Base-by-base conservation (phyloP, 2,888 invertebrate genomes). In the Andrena praecox region DNA sequence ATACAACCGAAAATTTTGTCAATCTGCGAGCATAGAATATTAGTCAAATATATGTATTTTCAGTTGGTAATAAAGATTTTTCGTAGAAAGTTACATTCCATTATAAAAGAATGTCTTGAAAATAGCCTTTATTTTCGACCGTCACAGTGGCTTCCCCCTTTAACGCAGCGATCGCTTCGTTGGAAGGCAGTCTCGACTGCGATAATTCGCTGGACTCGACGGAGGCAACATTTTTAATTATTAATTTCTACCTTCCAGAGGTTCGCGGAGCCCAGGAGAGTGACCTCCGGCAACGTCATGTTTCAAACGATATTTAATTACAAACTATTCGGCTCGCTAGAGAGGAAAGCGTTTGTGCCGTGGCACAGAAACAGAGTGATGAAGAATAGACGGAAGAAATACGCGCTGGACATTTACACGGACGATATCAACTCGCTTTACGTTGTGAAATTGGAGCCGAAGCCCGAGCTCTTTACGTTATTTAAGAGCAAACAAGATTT, bases 241-340 rank as follows among this genome's bases (percentile, higher is more conserved):
- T 33, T 16, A 62, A 68, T 71, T 60, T 75, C 68, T 50, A 70
- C n/a, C 35, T 78, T 77, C 60, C 85, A 87, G 76, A 50, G 24
- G 59, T 73, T 64, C 68, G 29, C 20, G 7, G 20, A 0, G 5
- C 0, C 6, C 56, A 24, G 24, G 4, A 1, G 7, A 48, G 1
- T 20, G 42, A 42, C 4, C 5, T 42, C 42, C 10, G 0, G 0
- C 10, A 35, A 42, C 64, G 95, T 97, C 33, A 91, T 97, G 29
- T 97, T 97, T 90, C 96, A 97, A 93, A 92, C 96, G 62, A 94
- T 97, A 50, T 97, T 97, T 92, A 95, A 96, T 86, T 95, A 94
- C 88, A 94, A 96, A 90, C 91, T 96, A 24, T 92, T 97, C 16
- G 95, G 95, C 2, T 95, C 95, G 7, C 4, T 92, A 35, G 76